Evolutionary conservation across 1,140 invertebrate species (phyloP).

Genomic region (Drosophila ogumai): DNA sequence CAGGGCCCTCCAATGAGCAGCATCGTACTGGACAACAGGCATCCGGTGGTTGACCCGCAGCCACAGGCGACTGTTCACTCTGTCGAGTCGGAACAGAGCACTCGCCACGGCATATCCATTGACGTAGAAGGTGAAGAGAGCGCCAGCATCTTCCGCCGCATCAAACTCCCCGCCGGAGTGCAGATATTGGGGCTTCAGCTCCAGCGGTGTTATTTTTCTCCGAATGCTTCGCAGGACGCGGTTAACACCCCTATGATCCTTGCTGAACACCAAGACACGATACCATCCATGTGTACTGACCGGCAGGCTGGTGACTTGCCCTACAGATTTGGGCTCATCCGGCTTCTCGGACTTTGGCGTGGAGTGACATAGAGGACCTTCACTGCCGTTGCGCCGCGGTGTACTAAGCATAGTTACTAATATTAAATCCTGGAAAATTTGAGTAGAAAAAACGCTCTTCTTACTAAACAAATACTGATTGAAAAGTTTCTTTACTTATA

Average conservation of each 20-base stretch:
- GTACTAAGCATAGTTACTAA: background rate
- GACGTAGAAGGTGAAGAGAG: constrained; percentile 56
- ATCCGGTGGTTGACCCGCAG: constrained; percentile 31
- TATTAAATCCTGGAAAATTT: background rate
- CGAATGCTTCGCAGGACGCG: constrained; percentile 28
- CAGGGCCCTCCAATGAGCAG: constrained; percentile 9
- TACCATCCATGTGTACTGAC: constrained; percentile 59
- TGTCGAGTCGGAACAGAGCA: constrained; percentile 10
- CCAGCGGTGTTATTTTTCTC: background rate
- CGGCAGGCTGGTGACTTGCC: constrained; percentile 3
- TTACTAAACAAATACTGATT: background rate
- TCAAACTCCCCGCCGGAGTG: constrained; percentile 45
- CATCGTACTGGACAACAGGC: constrained; percentile 20
- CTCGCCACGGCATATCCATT: constrained; percentile 34
- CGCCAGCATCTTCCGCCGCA: constrained; percentile 23
- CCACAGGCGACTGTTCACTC: background rate
- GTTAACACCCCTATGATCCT: background rate
- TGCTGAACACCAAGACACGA: constrained; percentile 45
- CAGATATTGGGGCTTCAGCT: constrained; percentile 26
- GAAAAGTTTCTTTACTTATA: background rate
- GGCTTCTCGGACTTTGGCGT: background rate
- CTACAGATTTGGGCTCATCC: no score
- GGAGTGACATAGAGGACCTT: constrained; percentile 8
- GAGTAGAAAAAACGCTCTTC: background rate
- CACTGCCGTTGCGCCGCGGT: background rate